Evolutionary conservation across 2,113 vertebrate species (phyloP).

Genomic region (Rhea pennata): DNA sequence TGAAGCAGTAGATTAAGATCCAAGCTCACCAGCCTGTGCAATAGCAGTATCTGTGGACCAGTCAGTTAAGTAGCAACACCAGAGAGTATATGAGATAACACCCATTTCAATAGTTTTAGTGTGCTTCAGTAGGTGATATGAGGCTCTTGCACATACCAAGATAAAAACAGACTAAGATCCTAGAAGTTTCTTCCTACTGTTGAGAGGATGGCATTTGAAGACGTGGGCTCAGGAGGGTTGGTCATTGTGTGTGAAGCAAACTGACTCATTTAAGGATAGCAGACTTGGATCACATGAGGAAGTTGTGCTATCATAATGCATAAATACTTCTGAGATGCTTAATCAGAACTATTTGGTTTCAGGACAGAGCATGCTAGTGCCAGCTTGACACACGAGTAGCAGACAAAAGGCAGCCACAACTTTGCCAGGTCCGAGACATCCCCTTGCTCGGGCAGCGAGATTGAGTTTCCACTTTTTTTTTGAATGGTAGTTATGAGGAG

Average conservation of each 20-base stretch:
- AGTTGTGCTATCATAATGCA: neutral
- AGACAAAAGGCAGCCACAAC: neutral
- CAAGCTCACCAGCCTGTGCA: neutral
- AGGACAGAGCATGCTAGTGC: neutral
- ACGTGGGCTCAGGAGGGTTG: neutral
- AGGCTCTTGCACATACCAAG: neutral
- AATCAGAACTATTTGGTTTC: neutral
- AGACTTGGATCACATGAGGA: neutral
- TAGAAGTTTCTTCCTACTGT: neutral
- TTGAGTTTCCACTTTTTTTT: neutral
- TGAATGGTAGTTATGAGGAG: neutral
- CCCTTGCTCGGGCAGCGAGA: neutral
- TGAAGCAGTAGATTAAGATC: neutral
- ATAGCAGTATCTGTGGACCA: neutral
- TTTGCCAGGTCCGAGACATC: neutral
- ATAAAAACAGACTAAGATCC: neutral
- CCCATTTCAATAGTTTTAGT: neutral
- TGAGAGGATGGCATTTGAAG: neutral
- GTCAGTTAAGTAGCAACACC: neutral
- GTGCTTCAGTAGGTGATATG: neutral
- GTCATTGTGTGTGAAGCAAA: neutral
- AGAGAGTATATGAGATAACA: neutral
- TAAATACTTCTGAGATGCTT: neutral
- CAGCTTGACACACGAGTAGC: neutral
- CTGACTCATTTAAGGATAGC: neutral